phyloP scores from a whole-genome alignment of 2,113 vertebrate genomes.

The Cyanoliseus patagonus region DNA sequence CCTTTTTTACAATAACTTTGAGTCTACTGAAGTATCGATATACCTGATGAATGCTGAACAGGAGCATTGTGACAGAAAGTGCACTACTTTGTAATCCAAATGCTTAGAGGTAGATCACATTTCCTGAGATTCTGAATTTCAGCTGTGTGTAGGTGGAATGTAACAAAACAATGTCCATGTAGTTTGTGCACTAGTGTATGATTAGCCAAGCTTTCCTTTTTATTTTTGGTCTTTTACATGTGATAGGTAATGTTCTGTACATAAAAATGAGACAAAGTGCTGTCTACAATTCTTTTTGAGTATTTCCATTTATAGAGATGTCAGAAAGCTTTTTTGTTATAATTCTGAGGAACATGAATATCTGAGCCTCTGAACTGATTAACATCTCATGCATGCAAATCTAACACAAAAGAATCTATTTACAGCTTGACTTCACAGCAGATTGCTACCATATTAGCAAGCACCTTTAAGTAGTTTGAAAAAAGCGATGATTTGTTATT shows the following conservation, averaged over 20 bases:
- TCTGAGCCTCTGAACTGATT: constrained; percentile 53
- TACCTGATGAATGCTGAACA: neutral
- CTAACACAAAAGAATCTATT: constrained; percentile 64
- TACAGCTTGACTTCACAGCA: constrained; percentile 66
- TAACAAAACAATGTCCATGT: neutral
- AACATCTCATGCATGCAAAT: constrained; percentile 49
- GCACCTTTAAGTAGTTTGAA: constrained; percentile 63
- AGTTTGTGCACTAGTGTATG: neutral
- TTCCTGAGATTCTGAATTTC: neutral
- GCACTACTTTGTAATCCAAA: neutral
- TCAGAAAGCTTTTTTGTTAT: constrained; percentile 29
- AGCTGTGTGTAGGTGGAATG: neutral
- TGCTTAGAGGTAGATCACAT: neutral
- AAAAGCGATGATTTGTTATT: constrained; percentile 57
- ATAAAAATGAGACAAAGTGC: constrained; percentile 1
- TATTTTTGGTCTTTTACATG: constrained; percentile 15
- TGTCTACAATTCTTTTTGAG: neutral
- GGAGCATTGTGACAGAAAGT: neutral
- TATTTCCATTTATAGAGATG: constrained; percentile 48
- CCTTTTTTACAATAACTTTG: neutral
- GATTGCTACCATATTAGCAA: constrained; percentile 64
- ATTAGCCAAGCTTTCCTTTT: constrained; percentile 13
- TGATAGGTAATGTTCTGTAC: constrained; percentile 1
- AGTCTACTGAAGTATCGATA: neutral
- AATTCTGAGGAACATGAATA: constrained; percentile 37